Evolutionary conservation across 1,140 invertebrate species (phyloP).

Genomic region (Drosophila sechellia): DNA sequence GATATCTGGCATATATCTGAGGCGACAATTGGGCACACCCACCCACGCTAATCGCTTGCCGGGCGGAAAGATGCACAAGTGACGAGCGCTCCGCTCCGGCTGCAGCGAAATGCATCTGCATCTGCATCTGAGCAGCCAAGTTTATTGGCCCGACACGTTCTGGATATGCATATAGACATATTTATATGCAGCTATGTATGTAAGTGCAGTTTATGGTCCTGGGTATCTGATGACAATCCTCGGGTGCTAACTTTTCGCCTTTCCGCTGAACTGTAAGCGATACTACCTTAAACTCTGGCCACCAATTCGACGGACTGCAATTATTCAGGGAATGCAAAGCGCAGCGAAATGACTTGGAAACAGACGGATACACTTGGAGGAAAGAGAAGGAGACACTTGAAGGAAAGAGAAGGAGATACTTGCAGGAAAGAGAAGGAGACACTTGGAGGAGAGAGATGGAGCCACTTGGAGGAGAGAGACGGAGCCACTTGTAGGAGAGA

Average conservation of each 20-base stretch:
- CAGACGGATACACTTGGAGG: neutral
- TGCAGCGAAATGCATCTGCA: conserved; percentile 1
- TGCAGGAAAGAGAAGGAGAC: neutral
- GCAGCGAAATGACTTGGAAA: conserved; percentile 40
- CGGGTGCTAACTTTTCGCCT: conserved; percentile 29
- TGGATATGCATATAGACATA: neutral
- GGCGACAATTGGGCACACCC: conserved; percentile 72
- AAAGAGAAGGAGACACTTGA: neutral
- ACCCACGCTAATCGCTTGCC: conserved; percentile 60
- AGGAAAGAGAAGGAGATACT: neutral
- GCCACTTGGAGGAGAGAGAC: neutral
- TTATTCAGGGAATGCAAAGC: conserved; percentile 57
- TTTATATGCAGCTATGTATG: too few relatives aligned
- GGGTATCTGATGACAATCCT: conserved; percentile 56
- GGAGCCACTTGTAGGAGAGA: neutral
- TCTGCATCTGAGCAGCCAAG: conserved; percentile 1
- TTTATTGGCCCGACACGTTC: conserved; percentile 60
- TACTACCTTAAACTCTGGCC: conserved; percentile 17
- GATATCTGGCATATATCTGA: conserved; percentile 31
- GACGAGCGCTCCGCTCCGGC: neutral
- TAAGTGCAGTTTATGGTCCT: conserved; percentile 49
- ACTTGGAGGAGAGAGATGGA: neutral
- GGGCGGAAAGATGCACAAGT: neutral
- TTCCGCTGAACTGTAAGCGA: conserved; percentile 65
- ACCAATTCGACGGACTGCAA: conserved; percentile 7